Evolutionary conservation across 2,888 invertebrate species (phyloP).

Genomic region (Philaethria dido): DNA sequence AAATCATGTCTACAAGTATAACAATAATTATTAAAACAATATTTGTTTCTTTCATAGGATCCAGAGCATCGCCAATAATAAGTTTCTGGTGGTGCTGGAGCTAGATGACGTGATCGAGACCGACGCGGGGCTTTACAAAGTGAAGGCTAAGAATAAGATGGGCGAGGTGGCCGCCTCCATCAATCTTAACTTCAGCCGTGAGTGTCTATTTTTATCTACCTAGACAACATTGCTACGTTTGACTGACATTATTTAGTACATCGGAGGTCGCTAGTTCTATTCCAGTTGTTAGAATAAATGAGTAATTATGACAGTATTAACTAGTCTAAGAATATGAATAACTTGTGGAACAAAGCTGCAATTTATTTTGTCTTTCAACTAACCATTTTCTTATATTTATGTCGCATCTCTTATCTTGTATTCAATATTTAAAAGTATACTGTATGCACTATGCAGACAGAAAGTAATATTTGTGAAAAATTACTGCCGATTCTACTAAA

Average conservation of each 20-base stretch:
- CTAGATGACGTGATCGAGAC: slow-evolving; percentile 98
- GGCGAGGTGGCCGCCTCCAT: slow-evolving; percentile 98
- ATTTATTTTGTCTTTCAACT: background rate
- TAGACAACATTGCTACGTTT: background rate
- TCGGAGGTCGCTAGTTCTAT: slow-evolving; percentile 2
- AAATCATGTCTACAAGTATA: too few relatives aligned
- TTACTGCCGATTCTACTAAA: too few relatives aligned
- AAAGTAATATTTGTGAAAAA: too few relatives aligned
- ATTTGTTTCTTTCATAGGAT: slow-evolving; percentile 77
- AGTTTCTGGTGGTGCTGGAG: slow-evolving; percentile 95
- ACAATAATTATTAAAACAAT: too few relatives aligned
- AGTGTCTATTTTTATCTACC: slow-evolving; percentile 77
- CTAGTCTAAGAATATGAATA: background rate
- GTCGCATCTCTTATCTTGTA: too few relatives aligned
- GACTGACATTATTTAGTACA: background rate
- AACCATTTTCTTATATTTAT: too few relatives aligned
- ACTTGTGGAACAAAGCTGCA: too few relatives aligned
- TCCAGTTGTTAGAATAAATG: background rate
- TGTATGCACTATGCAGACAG: too few relatives aligned
- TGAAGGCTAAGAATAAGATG: slow-evolving; percentile 98
- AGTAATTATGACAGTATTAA: background rate
- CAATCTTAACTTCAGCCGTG: slow-evolving; percentile 98
- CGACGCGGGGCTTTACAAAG: slow-evolving; percentile 98
- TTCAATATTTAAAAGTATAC: too few relatives aligned
- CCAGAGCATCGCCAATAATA: slow-evolving; percentile 92